Conservation (phyloP, 2,888 invertebrate species). For the Chorisops tibialis region DNA sequence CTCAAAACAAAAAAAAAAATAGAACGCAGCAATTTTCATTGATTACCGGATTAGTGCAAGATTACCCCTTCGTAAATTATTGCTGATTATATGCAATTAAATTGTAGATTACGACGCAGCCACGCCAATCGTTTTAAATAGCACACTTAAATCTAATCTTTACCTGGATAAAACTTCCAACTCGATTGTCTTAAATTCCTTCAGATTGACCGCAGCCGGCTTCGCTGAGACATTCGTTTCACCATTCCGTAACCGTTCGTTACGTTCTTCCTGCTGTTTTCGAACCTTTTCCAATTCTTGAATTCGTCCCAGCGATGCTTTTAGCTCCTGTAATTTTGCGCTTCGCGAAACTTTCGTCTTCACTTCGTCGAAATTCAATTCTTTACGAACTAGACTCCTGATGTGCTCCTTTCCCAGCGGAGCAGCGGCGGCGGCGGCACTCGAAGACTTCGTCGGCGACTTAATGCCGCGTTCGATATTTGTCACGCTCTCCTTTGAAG, state of each 20-base stretch:
- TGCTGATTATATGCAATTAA: too few species aligned
- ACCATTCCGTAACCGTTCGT: constrained; percentile 43
- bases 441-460: constrained; percentile 38
- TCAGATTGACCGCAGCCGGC: constrained; percentile 52
- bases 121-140: too few species aligned
- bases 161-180: constrained; percentile 74
- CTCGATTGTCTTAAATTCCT: constrained; percentile 71
- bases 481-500: constrained; percentile 41
- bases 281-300: constrained; percentile 64
- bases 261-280: constrained; percentile 48
- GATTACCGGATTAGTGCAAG: too few species aligned
- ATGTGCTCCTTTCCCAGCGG: constrained; percentile 50
- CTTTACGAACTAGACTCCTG: constrained; percentile 55
- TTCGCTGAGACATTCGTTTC: constrained; percentile 26
- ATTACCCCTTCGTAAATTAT: too few species aligned
- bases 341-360: constrained; percentile 65
- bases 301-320: constrained; percentile 64
- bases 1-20: too few species aligned
- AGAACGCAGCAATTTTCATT: too few species aligned
- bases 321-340: constrained; percentile 66
- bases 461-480: constrained; percentile 45
- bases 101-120: too few species aligned
- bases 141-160: too few species aligned
- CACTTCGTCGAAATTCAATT: constrained; percentile 67
- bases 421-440: constrained; percentile 33